Conservation (phyloP, 2,888 invertebrate species). For the Brachycybe producta region DNA sequence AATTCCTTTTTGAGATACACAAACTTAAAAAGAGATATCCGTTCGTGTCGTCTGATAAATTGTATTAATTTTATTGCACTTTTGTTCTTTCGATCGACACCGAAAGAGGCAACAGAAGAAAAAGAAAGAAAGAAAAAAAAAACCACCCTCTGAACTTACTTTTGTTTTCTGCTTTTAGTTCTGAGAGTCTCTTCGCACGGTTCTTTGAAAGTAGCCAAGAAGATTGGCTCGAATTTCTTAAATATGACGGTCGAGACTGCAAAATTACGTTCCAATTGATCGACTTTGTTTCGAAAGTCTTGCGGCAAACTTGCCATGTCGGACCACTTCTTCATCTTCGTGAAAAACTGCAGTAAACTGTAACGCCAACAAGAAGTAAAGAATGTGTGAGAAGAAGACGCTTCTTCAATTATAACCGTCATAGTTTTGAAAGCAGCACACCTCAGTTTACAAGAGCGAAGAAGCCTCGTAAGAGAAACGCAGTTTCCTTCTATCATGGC, state of each 20-base stretch:
- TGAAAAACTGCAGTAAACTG: slow-evolving; percentile 85
- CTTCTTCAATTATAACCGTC: not conserved
- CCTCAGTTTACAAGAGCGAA: slow-evolving; percentile 79
- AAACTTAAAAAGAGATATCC: too few relatives aligned
- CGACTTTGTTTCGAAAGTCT: slow-evolving; percentile 68
- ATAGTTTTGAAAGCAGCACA: slow-evolving; percentile 31
- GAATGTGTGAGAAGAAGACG: too few relatives aligned
- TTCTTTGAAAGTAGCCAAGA: slow-evolving; percentile 67
- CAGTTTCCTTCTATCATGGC: slow-evolving; percentile 72
- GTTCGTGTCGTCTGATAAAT: too few relatives aligned
- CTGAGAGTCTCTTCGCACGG: slow-evolving; percentile 45
- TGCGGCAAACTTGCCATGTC: slow-evolving; percentile 81
- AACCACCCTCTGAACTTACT: too few relatives aligned
- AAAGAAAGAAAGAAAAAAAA: too few relatives aligned
- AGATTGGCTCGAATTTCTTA: slow-evolving; percentile 79
- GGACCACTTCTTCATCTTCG: slow-evolving; percentile 87
- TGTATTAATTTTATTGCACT: too few relatives aligned
- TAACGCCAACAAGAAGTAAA: slow-evolving; percentile 27
- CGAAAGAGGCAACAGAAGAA: too few relatives aligned
- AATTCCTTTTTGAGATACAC: too few relatives aligned
- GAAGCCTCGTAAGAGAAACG: slow-evolving; percentile 76
- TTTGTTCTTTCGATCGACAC: too few relatives aligned
- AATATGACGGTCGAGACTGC: slow-evolving; percentile 87
- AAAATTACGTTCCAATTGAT: slow-evolving; percentile 75
- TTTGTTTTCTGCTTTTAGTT: slow-evolving; percentile 46